A percentile compares a stretch with the other conserved stretches of the same genome.
Conservation (phyloP, 2,797 vertebrate genomes). For the Centropyge bicolor region DNA sequence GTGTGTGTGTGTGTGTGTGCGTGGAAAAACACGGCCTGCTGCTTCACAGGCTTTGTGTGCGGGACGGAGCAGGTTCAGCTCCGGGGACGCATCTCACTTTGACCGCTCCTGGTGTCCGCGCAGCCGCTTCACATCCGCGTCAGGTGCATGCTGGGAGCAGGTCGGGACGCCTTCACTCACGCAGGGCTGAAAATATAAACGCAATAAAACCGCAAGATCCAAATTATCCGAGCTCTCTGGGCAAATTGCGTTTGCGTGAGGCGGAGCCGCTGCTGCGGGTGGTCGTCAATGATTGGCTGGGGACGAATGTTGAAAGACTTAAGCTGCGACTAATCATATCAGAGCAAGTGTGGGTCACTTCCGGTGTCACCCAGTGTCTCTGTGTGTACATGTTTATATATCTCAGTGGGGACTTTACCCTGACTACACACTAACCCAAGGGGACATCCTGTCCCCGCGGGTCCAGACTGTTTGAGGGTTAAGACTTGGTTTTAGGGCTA, state of each 20-base stretch:
- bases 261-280: conserved; percentile 15
- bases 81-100: conserved; percentile 63
- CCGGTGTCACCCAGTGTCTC: conserved; percentile 34
- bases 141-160: not conserved
- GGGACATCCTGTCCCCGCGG: no score
- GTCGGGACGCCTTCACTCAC: rapidly evolving
- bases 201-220: not conserved
- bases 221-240: not conserved
- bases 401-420: no score
- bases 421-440: no score
- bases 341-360: conserved; percentile 20
- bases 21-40: conserved; percentile 69
- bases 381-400: no score
- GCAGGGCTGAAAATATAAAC: rapidly evolving
- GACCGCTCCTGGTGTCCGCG: conserved; percentile 13
- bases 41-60: conserved; percentile 78
- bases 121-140: not conserved
- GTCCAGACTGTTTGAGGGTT: no score
- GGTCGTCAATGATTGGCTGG: conserved; percentile 47
- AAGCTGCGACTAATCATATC: conserved; percentile 43
- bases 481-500: no score
- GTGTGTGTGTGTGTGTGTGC: conserved; percentile 62
- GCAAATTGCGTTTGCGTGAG: conserved; percentile 26
- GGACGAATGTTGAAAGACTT: not conserved
- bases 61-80: conserved; percentile 67